These are phyloP conservation scores for Eupelmus urozonus DNA, from an alignment of 2,888 invertebrate genomes.

Conservation along the genomic window DNA sequence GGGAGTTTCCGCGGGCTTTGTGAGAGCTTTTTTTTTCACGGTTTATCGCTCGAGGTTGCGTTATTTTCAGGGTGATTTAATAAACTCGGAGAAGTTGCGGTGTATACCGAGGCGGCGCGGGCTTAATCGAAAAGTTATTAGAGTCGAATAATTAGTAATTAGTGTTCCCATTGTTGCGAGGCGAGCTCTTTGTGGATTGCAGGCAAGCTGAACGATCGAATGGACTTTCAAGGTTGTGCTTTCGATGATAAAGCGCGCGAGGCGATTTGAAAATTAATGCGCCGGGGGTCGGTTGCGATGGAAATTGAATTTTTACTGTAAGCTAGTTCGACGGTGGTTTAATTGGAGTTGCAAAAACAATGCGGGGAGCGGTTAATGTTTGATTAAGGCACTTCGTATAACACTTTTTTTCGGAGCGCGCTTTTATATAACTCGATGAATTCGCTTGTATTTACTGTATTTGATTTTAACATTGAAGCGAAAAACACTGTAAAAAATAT, in stretches of 20 bases:
- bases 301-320: too few relatives aligned
- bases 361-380: too few relatives aligned
- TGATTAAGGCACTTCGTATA: too few relatives aligned
- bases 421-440: too few relatives aligned
- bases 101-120: not conserved
- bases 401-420: too few relatives aligned
- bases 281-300: too few relatives aligned
- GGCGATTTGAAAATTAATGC: too few relatives aligned
- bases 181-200: not conserved
- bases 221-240: slow-evolving; percentile 23
- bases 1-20: not conserved
- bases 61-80: slow-evolving; percentile 10
- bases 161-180: slow-evolving; percentile 32
- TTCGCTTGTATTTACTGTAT: too few relatives aligned
- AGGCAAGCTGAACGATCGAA: not conserved
- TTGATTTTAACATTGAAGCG: too few relatives aligned
- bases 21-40: slow-evolving; percentile 25
- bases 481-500: too few relatives aligned
- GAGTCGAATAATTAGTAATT: slow-evolving; percentile 47
- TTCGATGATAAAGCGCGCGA: slow-evolving; percentile 25
- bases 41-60: not conserved
- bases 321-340: too few relatives aligned
- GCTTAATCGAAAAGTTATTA: slow-evolving; percentile 48
- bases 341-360: too few relatives aligned
- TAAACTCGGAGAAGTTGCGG: slow-evolving; percentile 11